These are phyloP conservation scores for Drosophila pegasa DNA, from an alignment of 2,888 invertebrate species.

Conservation along the genomic window DNA sequence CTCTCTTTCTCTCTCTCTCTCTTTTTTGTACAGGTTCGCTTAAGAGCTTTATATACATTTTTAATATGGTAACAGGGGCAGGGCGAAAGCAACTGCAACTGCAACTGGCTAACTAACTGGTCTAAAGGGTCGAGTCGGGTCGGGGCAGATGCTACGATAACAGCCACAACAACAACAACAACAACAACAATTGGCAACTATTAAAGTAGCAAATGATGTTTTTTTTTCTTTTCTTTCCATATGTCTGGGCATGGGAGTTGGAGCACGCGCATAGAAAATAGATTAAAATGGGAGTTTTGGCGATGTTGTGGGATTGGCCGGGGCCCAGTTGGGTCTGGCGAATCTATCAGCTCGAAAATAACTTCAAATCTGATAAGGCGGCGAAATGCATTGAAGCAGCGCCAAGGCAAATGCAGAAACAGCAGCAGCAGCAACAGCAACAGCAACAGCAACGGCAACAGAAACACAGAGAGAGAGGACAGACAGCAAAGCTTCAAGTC, in stretches of 20 bases:
- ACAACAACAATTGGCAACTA: slow-evolving; percentile 62
- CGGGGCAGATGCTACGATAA: slow-evolving; percentile 60
- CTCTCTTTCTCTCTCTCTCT: neutral
- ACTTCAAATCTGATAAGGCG: slow-evolving; percentile 76
- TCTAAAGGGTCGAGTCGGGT: slow-evolving; percentile 62
- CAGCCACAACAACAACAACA: slow-evolving; percentile 48
- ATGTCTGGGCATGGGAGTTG: slow-evolving; percentile 29
- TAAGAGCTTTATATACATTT: slow-evolving; percentile 80
- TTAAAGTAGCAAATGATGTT: slow-evolving; percentile 79
- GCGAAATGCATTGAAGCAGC: slow-evolving; percentile 63
- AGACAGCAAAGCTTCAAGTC: slow-evolving; percentile 20
- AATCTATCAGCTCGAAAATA: slow-evolving; percentile 70
- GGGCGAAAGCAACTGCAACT: slow-evolving; percentile 8
- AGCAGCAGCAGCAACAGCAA: slow-evolving; percentile 41
- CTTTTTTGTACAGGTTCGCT: slow-evolving; percentile 64
- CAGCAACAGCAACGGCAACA: slow-evolving; percentile 32
- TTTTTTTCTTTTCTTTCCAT: slow-evolving; percentile 38
- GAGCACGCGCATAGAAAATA: slow-evolving; percentile 71
- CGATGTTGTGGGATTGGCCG: slow-evolving; percentile 15
- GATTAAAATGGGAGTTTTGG: slow-evolving; percentile 61
- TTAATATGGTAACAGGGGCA: slow-evolving; percentile 63
- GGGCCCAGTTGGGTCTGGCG: slow-evolving; percentile 35
- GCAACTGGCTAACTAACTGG: slow-evolving; percentile 65
- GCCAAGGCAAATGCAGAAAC: slow-evolving; percentile 67
- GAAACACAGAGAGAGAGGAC: slow-evolving; percentile 31